Evolutionary conservation across 2,797 vertebrate species (phyloP), one percentile per base, ranked within the genome.

Genomic region (Ceyx erithaca): DNA sequence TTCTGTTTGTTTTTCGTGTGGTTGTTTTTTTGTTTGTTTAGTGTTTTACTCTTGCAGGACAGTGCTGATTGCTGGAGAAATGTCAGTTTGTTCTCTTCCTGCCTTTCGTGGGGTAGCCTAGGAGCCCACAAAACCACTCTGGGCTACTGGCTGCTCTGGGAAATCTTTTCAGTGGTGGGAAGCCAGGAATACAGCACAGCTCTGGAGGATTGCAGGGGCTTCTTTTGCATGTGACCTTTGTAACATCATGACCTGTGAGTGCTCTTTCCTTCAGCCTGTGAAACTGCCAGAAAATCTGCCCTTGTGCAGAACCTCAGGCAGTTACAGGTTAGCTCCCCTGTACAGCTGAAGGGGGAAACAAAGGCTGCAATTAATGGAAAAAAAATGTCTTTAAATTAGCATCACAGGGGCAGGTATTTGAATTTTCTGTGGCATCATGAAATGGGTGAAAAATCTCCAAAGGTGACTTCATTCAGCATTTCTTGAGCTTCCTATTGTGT

Each of bases 381-480:
- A 33, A 37, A 37, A 35, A 35, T 62, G 45, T 84, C 45, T 37
- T 49, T 70, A 25, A 70, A 66, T 48, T 20, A 63, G 7, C 78
- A 26, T 55, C 31, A 19, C 21, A 66, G 23, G 6, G 48, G 17
- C 59, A 75, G 12, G 15, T 82, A 35, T 43, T 51, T 80, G 37
- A 52, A 31, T 22, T 76, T 71, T 69, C 63, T 7, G 1, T 68
- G 26, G 23, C 11, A 31, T 83, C 18, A 7, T 19, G 71, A 76
- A 70, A 73, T 59, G 35, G 31, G 55, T 94, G 81, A 59, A 80
- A 84, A 52, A 51, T 77, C 52, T 85, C 61, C 75, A 83, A 79
- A 66, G n/a, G 55, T 81, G 43, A 84, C 48, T 76, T 81, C 4
- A 66, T 31, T 63, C 67, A 79, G 48, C 20, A 21, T 90, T 86